phyloP scores from a whole-genome alignment of 2,888 invertebrate species.

The Eupithecia dodoneata region DNA sequence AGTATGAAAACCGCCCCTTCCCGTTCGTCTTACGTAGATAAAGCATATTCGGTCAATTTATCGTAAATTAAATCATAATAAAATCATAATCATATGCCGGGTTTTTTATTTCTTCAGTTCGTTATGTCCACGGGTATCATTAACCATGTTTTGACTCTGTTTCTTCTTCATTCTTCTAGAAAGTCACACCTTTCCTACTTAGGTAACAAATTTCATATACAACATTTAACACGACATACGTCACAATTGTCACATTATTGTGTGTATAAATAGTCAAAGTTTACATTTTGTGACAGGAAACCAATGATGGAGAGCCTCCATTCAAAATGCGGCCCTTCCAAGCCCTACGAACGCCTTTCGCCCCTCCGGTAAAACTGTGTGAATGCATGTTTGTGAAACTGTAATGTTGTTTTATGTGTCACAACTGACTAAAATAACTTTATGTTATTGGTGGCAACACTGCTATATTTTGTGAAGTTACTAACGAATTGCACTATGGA shows the following conservation, averaged over 20 bases:
- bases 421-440: background rate
- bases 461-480: background rate
- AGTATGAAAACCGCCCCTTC: too few species aligned
- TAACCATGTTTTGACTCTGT: background rate
- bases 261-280: background rate
- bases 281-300: slow-evolving; percentile 23
- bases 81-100: too few species aligned
- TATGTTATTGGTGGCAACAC: background rate
- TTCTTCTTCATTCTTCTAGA: background rate
- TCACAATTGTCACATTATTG: too few species aligned
- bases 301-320: slow-evolving; percentile 25
- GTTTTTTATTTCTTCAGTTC: too few species aligned
- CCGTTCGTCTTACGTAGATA: too few species aligned
- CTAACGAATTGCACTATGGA: background rate
- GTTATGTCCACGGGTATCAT: too few species aligned
- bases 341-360: slow-evolving; percentile 20
- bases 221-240: too few species aligned
- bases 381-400: slow-evolving; percentile 13
- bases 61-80: too few species aligned
- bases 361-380: slow-evolving; percentile 25
- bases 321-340: slow-evolving; percentile 19
- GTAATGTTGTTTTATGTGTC: background rate
- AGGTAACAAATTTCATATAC: background rate
- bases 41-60: too few species aligned
- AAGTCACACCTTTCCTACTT: background rate